Evolutionary conservation across 2,113 vertebrate genomes (phyloP), one percentile per base, ranked within the genome.

Genomic region (Phalacrocorax carbo): DNA sequence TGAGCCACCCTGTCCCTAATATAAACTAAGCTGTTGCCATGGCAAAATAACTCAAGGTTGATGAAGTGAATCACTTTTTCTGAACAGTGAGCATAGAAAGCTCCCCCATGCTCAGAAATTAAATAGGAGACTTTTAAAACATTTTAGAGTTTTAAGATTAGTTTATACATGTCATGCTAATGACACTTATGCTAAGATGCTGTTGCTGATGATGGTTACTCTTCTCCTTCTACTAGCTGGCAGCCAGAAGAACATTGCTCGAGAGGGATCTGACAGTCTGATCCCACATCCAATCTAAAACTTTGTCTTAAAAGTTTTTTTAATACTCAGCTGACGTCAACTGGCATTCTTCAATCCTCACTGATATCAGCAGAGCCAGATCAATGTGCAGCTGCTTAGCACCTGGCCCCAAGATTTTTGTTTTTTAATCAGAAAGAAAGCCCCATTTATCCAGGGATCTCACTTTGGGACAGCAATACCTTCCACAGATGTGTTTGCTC

Each of bases 321-420:
- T 26, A 89, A 73, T 89, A 94, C 29, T 80, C 62, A 91, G 84
- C 70, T 93, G 94, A 89, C 83, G 26, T 64, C 89, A 95, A 77
- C n/a, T 80, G 78, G 42, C 66, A 65, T 95, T 94, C 75, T 77
- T 86, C 42, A 78, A 48, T 76, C 58, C 70, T 93, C 55, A 32
- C 42, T 90, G 85, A 77, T 46, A 79, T 22, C 82, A 90, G 62
- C 8, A 82, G 32, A 89, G 49, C 44, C 62, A 87, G 46, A 91
- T 93, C 88, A 96, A 85, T 91, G 90, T 93, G 91, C 87, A 96
- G 89, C 84, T 95, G 84, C 84, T 96, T 93, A 93, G 87, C 81
- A 96, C 71, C 89, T 96, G 95, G 89, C 23, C 58, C 38, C 55
- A 85, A 77, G 44, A 77, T 76, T 93, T 96, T 93, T 46, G 69